These are phyloP conservation scores for Chymomyza procnemis DNA, from an alignment of 2,888 invertebrate genomes.

Conservation along the genomic window DNA sequence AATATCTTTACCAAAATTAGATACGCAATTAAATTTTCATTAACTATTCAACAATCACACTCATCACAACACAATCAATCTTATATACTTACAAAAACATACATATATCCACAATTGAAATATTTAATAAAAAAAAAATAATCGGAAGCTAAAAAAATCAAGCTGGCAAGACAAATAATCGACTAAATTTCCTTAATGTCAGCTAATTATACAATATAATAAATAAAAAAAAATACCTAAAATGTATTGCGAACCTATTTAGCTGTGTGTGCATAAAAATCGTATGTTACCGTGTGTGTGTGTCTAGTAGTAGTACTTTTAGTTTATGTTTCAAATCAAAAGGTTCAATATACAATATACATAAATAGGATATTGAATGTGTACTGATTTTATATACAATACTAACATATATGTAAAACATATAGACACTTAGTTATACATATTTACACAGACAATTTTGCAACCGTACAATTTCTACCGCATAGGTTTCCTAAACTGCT, in stretches of 20 bases:
- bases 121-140: neutral
- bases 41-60: neutral
- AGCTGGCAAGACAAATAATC: neutral
- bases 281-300: conserved; percentile 33
- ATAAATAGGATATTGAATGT: conserved; percentile 46
- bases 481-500: conserved; percentile 57
- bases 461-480: conserved; percentile 32
- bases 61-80: conserved; percentile 59
- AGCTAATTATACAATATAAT: conserved; percentile 42
- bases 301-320: conserved; percentile 47
- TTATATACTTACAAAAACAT: neutral
- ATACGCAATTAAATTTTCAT: neutral
- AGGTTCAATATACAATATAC: conserved; percentile 17
- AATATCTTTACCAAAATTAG: conserved; percentile 21
- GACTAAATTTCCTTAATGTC: neutral
- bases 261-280: conserved; percentile 15
- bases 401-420: conserved; percentile 16
- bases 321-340: conserved; percentile 32
- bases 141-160: neutral
- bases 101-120: neutral
- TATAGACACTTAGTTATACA: conserved; percentile 52
- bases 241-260: neutral
- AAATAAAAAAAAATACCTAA: conserved; percentile 17
- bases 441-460: conserved; percentile 31
- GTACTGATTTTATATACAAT: conserved; percentile 66